Percentiles rank a stretch among this genome's conserved stretches.
Evolutionary conservation across 2,888 invertebrate species (phyloP).

Genomic region (Athetis lepigone): DNA sequence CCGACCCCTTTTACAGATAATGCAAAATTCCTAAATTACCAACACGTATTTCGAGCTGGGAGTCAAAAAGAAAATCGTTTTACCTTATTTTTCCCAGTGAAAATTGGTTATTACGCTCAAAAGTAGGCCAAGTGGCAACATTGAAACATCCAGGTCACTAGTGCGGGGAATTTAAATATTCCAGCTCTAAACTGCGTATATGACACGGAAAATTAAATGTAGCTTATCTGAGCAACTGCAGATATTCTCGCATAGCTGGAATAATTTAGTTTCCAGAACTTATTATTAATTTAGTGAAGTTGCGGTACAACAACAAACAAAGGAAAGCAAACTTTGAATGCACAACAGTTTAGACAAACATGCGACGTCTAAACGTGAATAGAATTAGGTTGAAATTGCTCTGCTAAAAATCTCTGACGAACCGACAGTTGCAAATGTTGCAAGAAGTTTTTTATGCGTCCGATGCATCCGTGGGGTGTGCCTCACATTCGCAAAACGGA

Average conservation of each 20-base stretch:
- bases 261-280: slow-evolving; percentile 20
- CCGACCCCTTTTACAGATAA: slow-evolving; percentile 46
- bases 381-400: slow-evolving; percentile 17
- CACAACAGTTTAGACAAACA: slow-evolving; percentile 20
- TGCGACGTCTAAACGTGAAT: slow-evolving; percentile 8
- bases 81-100: slow-evolving; percentile 60
- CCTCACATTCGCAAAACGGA: slow-evolving; percentile 52
- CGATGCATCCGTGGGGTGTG: slow-evolving; percentile 28
- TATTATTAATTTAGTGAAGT: slow-evolving; percentile 34
- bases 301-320: slow-evolving; percentile 11
- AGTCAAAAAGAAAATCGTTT: slow-evolving; percentile 60
- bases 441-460: slow-evolving; percentile 12
- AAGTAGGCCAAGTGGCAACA: slow-evolving; percentile 65
- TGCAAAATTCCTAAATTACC: slow-evolving; percentile 56
- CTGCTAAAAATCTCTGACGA: not conserved
- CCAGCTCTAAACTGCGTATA: slow-evolving; percentile 45
- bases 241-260: slow-evolving; percentile 5
- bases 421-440: slow-evolving; percentile 16
- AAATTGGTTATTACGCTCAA: slow-evolving; percentile 65
- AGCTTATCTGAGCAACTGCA: slow-evolving; percentile 29
- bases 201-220: slow-evolving; percentile 39
- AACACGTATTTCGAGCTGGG: slow-evolving; percentile 53
- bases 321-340: slow-evolving; percentile 32
- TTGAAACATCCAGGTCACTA: slow-evolving; percentile 57
- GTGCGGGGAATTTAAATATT: slow-evolving; percentile 58